phyloP scores from a whole-genome alignment of 2,113 vertebrate species.

The Rhinolophus ferrumequinum region DNA sequence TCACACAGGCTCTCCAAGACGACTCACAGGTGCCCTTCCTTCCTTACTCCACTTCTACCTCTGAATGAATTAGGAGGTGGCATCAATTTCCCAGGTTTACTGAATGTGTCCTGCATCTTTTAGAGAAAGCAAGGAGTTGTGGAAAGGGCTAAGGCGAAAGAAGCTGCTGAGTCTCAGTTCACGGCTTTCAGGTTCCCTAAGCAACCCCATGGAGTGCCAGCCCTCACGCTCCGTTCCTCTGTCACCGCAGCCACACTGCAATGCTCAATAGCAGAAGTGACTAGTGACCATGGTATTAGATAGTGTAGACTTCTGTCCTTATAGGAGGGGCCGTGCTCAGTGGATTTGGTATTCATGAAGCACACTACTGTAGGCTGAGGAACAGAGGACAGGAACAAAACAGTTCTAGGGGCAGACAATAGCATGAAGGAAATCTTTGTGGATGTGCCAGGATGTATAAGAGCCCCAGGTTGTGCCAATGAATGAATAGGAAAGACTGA shows the following conservation, averaged over 20 bases:
- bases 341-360: background rate
- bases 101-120: background rate
- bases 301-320: too few species aligned
- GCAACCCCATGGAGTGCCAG: background rate
- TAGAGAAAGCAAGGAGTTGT: background rate
- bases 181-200: background rate
- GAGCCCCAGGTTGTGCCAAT: background rate
- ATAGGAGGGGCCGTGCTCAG: background rate
- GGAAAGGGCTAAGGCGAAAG: background rate
- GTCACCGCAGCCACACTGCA: accelerated
- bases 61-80: background rate
- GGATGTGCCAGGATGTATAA: background rate
- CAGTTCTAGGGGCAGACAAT: background rate
- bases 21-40: background rate
- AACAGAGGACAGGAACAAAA: background rate
- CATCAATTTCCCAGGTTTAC: background rate
- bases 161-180: background rate
- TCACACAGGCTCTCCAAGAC: background rate
- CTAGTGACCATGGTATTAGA: background rate
- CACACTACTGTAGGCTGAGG: background rate
- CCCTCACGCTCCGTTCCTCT: background rate
- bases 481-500: background rate
- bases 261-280: background rate
- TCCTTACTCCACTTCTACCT: background rate
- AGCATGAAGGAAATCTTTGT: background rate